Evolutionary conservation across 1,140 invertebrate genomes (phyloP).

Genomic region (Eufriesea mexicana): DNA sequence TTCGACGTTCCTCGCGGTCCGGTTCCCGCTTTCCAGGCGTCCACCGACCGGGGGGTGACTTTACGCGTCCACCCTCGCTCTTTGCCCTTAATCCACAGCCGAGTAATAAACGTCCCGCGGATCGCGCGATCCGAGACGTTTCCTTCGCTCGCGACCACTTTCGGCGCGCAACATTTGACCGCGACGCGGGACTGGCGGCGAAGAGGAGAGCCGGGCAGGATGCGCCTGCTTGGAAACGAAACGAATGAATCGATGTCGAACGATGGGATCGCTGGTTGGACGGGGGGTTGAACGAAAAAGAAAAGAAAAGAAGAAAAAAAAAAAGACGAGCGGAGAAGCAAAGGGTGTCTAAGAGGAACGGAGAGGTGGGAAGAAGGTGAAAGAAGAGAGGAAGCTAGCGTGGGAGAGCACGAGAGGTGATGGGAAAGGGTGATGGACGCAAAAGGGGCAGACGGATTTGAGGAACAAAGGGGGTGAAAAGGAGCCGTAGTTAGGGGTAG

Average conservation of each 20-base stretch:
- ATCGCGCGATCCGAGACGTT: not conserved
- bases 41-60: not conserved
- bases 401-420: conserved; percentile 24
- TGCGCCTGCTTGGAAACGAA: conserved; percentile 41
- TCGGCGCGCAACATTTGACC: conserved; percentile 13
- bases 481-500: conserved; percentile 53
- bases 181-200: not conserved
- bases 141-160: not conserved
- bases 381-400: conserved; percentile 40
- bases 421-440: not conserved
- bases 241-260: conserved; percentile 73
- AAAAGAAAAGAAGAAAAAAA: not conserved
- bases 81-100: conserved; percentile 13
- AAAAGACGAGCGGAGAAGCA: conserved; percentile 15
- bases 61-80: not conserved
- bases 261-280: conserved; percentile 63
- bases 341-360: conserved; percentile 50
- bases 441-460: conserved; percentile 50
- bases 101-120: conserved; percentile 1
- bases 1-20: not conserved
- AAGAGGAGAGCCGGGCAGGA: conserved; percentile 15
- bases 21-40: not conserved
- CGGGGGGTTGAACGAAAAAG: conserved; percentile 4
- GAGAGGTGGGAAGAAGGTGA: conserved; percentile 20
- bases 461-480: conserved; percentile 56